phyloP scores from a whole-genome alignment of 2,888 invertebrate genomes.

The Phragmatobia fuliginosa region DNA sequence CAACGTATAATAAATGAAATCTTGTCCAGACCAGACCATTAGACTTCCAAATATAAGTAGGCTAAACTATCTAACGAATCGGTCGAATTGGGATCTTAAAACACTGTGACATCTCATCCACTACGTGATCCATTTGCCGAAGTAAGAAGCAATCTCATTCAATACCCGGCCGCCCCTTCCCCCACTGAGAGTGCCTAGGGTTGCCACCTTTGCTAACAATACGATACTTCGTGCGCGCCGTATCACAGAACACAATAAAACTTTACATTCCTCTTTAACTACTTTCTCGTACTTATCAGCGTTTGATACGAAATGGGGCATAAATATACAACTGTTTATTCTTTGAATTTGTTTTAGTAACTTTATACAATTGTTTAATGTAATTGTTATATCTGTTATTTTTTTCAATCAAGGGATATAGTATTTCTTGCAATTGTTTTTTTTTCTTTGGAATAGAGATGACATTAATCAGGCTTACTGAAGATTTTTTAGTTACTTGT shows the following conservation, averaged over 20 bases:
- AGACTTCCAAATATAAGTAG: slow-evolving; percentile 42
- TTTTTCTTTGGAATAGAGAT: no score
- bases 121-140: slow-evolving; percentile 88
- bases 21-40: slow-evolving; percentile 20
- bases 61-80: slow-evolving; percentile 70
- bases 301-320: slow-evolving; percentile 75
- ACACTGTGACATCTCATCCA: slow-evolving; percentile 88
- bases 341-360: slow-evolving; percentile 47
- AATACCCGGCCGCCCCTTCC: slow-evolving; percentile 77
- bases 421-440: no score
- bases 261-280: slow-evolving; percentile 84
- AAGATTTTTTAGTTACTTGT: background rate
- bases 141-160: slow-evolving; percentile 88
- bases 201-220: slow-evolving; percentile 81
- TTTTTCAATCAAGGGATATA: background rate
- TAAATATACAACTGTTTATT: slow-evolving; percentile 63
- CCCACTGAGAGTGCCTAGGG: slow-evolving; percentile 65
- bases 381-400: slow-evolving; percentile 3
- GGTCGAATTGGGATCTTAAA: slow-evolving; percentile 86
- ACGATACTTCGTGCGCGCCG: slow-evolving; percentile 77
- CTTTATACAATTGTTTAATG: slow-evolving; percentile 1
- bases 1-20: background rate
- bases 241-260: slow-evolving; percentile 83
- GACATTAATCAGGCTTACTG: no score
- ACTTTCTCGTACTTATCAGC: slow-evolving; percentile 80